Percentiles rank a stretch among this genome's conserved stretches.
These are phyloP conservation scores for Heloderma charlesbogerti DNA, from an alignment of 2,113 vertebrate species.

Conservation along the genomic window DNA sequence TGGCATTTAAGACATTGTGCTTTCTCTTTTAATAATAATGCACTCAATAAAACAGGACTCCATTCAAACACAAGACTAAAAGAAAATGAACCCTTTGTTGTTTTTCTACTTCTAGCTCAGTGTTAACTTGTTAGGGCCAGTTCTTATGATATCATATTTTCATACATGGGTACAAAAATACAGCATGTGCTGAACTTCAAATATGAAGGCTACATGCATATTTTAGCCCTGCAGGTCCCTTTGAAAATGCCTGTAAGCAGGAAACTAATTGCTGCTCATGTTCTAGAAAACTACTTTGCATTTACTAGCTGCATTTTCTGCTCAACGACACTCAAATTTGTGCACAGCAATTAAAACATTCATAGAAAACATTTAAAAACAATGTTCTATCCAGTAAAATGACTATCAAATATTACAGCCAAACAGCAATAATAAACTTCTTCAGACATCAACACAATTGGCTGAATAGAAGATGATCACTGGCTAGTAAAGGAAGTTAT, in stretches of 20 bases:
- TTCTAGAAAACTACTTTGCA: background rate
- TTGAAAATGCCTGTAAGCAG: background rate
- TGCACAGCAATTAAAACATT: background rate
- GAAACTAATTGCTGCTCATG: background rate
- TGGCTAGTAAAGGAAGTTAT: background rate
- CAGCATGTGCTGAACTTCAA: background rate
- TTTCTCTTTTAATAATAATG: constrained; percentile 52
- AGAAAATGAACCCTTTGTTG: background rate
- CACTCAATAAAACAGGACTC: constrained; percentile 9
- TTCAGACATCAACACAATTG: too few relatives aligned
- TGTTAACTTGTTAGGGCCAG: background rate
- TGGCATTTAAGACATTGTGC: constrained; percentile 75
- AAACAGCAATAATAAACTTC: background rate
- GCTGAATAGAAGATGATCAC: background rate
- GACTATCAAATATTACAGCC: background rate
- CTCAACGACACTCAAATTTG: background rate
- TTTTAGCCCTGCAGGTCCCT: background rate
- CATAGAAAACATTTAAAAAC: background rate
- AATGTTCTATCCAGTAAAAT: background rate
- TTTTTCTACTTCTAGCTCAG: background rate
- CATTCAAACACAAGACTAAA: background rate
- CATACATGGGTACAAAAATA: background rate
- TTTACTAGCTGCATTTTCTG: background rate
- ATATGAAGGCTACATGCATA: background rate
- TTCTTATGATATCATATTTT: background rate